These are phyloP conservation scores for Aricia artaxerxes DNA, from an alignment of 2,888 invertebrate species.

Conservation along the genomic window DNA sequence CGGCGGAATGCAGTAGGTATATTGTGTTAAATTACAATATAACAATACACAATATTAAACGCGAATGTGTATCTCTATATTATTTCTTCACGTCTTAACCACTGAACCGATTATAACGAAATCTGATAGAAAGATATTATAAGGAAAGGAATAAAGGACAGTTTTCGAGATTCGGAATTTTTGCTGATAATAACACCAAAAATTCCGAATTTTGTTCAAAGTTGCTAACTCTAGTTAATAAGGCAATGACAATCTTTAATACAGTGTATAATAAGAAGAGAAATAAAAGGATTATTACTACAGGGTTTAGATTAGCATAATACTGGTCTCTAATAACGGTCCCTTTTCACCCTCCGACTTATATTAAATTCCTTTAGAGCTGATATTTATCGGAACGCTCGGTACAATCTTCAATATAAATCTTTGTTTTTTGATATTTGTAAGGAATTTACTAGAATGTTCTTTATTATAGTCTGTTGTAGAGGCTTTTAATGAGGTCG, in stretches of 20 bases:
- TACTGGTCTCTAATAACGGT: slow-evolving; percentile 57
- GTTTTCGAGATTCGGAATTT: neutral
- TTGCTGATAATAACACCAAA: neutral
- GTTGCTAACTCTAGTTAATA: neutral
- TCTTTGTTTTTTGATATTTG: neutral
- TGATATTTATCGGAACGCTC: slow-evolving; percentile 72
- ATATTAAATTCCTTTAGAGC: slow-evolving; percentile 74
- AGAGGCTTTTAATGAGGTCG: neutral
- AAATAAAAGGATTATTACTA: slow-evolving; percentile 14
- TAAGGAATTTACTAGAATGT: neutral
- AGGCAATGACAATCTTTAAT: neutral
- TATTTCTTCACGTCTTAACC: too few species aligned
- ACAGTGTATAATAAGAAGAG: neutral
- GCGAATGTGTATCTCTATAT: too few species aligned
- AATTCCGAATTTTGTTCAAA: neutral
- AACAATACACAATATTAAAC: too few species aligned
- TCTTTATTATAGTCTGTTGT: neutral
- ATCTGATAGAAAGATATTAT: too few species aligned
- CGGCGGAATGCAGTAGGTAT: too few species aligned
- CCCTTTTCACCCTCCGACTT: slow-evolving; percentile 73
- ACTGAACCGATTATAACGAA: too few species aligned
- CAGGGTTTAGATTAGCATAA: slow-evolving; percentile 30
- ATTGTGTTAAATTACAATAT: too few species aligned
- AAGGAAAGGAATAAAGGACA: neutral
- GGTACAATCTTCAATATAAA: slow-evolving; percentile 36